Base-by-base conservation (phyloP, 2,113 vertebrate species). In the Elachura formosa region DNA sequence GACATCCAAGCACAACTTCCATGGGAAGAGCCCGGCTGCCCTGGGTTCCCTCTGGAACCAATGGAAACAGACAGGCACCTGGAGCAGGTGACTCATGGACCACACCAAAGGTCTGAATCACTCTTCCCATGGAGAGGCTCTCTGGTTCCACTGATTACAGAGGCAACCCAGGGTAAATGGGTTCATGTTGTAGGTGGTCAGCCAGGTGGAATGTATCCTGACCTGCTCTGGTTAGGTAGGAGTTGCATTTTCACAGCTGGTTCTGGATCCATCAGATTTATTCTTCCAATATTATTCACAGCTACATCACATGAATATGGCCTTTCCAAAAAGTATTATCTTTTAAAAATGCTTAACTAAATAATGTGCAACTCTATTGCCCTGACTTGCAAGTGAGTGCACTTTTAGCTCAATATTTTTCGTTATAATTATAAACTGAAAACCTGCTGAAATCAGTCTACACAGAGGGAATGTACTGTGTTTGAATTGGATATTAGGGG, bases 101-200 rank as follows among this genome's bases (percentile, higher is more conserved):
- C 96, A 96, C 95, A 88, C 94, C 96, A 95, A 95, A 90, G 90
- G n/a, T 59, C 59, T 94, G 92, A 93, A 93, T 88, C 82, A 95
- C 41, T 79, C 74, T 29, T 82, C 87, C 66, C 71, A 2, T 85
- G 75, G 49, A 96, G 75, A 34, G 78, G 82, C 46, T 96, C 79
- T 54, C 82, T 85, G 0, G 1, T 82, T 77, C 79, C 68, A 7
- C 85, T 93, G 95, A 93, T 94, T 92, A 96, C 67, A 93, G 94
- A 92, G 88, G 75, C 63, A 80, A 4, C 19, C 6, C 0, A 25
- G 75, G 88, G 85, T 62, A 88, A 95, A 92, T 81, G 79, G 90
- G 94, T 93, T 94, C 79, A 8, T 87, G 55, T 46, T 71, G 92
- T 88, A 94, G 88, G 88, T 94, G 96, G 85, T 96, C 94, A 96